Evolutionary conservation across 2,113 vertebrate species (phyloP).

Genomic region (Sinocyclocheilus rhinocerous): DNA sequence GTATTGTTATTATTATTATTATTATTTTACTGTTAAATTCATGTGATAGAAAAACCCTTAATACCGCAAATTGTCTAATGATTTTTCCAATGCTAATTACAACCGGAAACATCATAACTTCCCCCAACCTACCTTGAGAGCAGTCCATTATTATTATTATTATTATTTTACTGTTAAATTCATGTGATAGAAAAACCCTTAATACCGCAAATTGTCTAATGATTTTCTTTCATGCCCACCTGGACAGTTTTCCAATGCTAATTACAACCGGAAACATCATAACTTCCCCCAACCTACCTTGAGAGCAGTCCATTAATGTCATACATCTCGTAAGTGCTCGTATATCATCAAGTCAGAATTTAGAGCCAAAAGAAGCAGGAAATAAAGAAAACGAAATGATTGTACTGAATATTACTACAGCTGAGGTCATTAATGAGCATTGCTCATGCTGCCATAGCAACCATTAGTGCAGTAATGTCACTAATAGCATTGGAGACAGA

Average conservation of each 20-base stretch:
- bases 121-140: background rate
- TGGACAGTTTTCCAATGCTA: background rate
- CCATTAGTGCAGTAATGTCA: constrained; percentile 81
- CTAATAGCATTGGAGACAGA: constrained; percentile 80
- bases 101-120: background rate
- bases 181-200: background rate
- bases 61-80: background rate
- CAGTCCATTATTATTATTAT: background rate
- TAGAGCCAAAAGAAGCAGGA: constrained; percentile 30
- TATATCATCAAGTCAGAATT: constrained; percentile 30
- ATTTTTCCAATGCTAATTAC: background rate
- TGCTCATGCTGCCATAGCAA: constrained; percentile 85
- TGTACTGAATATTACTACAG: constrained; percentile 74
- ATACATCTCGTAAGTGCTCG: background rate
- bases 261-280: background rate
- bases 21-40: background rate
- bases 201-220: background rate
- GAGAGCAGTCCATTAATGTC: background rate
- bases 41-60: background rate
- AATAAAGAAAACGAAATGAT: constrained; percentile 62
- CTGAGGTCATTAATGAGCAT: constrained; percentile 81
- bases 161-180: background rate
- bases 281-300: background rate
- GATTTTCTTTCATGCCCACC: background rate
- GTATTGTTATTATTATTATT: background rate